phyloP scores from a whole-genome alignment of 2,797 vertebrate species.

The Adelosebastes latens region DNA sequence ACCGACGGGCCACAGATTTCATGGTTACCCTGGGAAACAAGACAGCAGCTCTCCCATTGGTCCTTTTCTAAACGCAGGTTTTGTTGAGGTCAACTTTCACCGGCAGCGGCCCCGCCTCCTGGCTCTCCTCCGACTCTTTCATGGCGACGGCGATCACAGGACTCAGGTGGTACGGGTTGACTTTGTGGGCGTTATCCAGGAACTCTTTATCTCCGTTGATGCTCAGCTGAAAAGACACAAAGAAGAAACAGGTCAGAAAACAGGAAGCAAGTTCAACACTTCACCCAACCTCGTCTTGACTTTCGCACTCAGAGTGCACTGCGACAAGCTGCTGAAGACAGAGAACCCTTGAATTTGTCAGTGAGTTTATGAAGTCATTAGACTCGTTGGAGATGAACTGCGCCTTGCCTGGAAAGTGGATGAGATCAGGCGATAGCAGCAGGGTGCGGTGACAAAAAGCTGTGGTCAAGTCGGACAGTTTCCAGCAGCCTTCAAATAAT shows the following conservation, averaged over 20 bases:
- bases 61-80: slow-evolving; percentile 86
- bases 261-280: too few species aligned
- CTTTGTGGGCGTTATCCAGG: slow-evolving; percentile 86
- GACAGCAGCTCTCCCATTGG: slow-evolving; percentile 25
- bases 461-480: too few species aligned
- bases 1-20: slow-evolving; percentile 31
- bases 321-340: background rate
- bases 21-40: slow-evolving; percentile 38
- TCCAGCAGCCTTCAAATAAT: too few species aligned
- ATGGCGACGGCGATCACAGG: slow-evolving; percentile 85
- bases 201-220: slow-evolving; percentile 94
- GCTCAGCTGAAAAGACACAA: slow-evolving; percentile 81
- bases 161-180: slow-evolving; percentile 83
- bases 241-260: background rate
- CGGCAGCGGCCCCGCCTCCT: slow-evolving; percentile 89
- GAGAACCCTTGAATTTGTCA: background rate
- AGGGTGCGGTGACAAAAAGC: too few species aligned
- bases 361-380: background rate
- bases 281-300: background rate
- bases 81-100: slow-evolving; percentile 95
- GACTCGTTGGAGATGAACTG: too few species aligned
- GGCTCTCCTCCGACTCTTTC: slow-evolving; percentile 80
- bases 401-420: too few species aligned
- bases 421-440: too few species aligned
- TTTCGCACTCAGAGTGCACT: background rate